Conservation (phyloP, 2,797 vertebrate species). For the Uromys caudimaculatus region DNA sequence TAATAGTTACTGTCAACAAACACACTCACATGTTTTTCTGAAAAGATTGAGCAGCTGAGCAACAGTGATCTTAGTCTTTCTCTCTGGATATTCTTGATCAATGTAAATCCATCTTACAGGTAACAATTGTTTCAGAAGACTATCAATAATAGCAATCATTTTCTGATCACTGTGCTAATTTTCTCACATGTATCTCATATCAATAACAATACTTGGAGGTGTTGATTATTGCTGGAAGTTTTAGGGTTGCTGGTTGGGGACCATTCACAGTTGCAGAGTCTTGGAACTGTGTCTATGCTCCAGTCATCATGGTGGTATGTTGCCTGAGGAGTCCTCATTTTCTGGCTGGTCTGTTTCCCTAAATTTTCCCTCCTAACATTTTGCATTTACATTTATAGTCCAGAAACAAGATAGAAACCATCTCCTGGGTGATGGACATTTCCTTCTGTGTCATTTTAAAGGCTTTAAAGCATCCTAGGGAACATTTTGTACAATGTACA, state of each 20-base stretch:
- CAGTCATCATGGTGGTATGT: not conserved
- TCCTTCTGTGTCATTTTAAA: not conserved
- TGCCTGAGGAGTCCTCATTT: not conserved
- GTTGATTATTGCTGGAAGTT: not conserved
- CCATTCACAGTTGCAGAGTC: not conserved
- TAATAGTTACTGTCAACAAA: slow-evolving; percentile 28
- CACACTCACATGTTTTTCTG: not conserved
- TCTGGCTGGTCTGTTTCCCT: not conserved
- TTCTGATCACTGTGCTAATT: not conserved
- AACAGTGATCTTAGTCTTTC: not conserved
- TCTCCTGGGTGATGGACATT: not conserved
- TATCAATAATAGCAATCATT: not conserved
- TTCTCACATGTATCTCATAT: not conserved
- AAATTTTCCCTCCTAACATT: not conserved
- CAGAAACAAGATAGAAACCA: not conserved
- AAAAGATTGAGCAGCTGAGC: not conserved
- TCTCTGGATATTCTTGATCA: not conserved
- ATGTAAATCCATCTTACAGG: slow-evolving; percentile 32
- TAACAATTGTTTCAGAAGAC: not conserved
- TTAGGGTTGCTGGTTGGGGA: not conserved
- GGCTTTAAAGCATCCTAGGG: slow-evolving; percentile 32
- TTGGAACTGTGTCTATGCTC: not conserved
- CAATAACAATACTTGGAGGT: not conserved
- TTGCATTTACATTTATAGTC: slow-evolving; percentile 39
- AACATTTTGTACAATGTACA: slow-evolving; percentile 2